Percentiles rank a stretch among this genome's conserved stretches.
Conservation (phyloP, 2,797 vertebrate genomes). For the Streptopelia turtur region DNA sequence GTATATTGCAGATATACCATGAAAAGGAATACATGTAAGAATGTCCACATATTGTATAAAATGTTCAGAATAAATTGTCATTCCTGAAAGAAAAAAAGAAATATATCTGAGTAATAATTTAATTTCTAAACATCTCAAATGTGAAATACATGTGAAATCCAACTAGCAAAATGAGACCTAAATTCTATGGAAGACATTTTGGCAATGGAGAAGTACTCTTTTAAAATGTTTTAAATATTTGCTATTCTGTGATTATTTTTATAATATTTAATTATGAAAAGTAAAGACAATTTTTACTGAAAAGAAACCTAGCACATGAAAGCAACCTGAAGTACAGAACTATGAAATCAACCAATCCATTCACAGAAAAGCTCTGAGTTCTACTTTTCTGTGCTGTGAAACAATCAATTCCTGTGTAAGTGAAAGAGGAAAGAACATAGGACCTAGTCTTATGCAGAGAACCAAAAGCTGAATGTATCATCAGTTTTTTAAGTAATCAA, state of each 20-base stretch:
- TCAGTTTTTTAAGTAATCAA: neutral
- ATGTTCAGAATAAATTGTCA: neutral
- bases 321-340: neutral
- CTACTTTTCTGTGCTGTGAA: neutral
- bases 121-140: neutral
- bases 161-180: neutral
- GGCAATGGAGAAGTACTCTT: neutral
- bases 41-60: neutral
- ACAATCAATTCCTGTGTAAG: neutral
- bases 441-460: neutral
- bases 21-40: neutral
- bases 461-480: neutral
- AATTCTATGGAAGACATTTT: neutral
- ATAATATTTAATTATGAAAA: neutral
- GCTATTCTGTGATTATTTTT: neutral
- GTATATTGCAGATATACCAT: neutral
- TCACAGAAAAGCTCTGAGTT: neutral
- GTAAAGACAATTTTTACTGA: neutral
- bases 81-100: neutral
- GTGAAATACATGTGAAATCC: neutral
- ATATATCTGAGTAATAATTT: neutral
- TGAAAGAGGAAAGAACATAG: neutral
- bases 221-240: neutral
- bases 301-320: neutral
- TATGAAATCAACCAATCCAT: neutral